A percentile compares a stretch with the other conserved stretches of the same genome.
phyloP scores from a whole-genome alignment of 1,140 invertebrate species.

The Laodelphax striatellus region DNA sequence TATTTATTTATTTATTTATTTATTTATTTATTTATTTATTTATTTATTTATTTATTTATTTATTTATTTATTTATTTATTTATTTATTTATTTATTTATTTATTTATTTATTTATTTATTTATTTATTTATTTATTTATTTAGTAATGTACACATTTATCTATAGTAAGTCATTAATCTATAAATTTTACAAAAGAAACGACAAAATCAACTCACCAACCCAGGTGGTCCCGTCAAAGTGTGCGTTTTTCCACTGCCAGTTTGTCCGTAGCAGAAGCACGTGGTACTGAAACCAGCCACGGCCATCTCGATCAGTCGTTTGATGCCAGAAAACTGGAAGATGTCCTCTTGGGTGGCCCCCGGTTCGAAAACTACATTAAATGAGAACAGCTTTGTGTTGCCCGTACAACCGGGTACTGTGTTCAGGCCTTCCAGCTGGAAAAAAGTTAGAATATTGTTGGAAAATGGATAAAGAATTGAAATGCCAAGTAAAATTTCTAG shows the following conservation, averaged over 20 bases:
- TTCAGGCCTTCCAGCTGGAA: slow-evolving; percentile 22
- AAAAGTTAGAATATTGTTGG: too few relatives aligned
- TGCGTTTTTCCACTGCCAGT: slow-evolving; percentile 95
- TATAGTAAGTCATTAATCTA: too few relatives aligned
- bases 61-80: too few relatives aligned
- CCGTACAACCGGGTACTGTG: slow-evolving; percentile 24
- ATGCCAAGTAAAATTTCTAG: background rate
- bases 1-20: too few relatives aligned
- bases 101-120: too few relatives aligned
- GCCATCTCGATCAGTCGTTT: slow-evolving; percentile 84
- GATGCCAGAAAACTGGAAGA: slow-evolving; percentile 51
- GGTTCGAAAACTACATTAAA: slow-evolving; percentile 86
- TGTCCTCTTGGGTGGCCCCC: slow-evolving; percentile 62
- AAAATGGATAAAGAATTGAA: too few relatives aligned
- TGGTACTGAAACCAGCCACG: slow-evolving; percentile 85
- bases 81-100: too few relatives aligned
- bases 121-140: too few relatives aligned
- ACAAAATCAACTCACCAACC: slow-evolving; percentile 48
- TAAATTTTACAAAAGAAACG: too few relatives aligned
- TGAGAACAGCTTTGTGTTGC: slow-evolving; percentile 61
- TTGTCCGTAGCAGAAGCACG: slow-evolving; percentile 92
- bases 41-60: too few relatives aligned
- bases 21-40: too few relatives aligned
- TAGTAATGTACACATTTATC: too few relatives aligned
- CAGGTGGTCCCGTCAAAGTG: slow-evolving; percentile 84